Evolutionary conservation across 2,888 invertebrate genomes (phyloP), one percentile per base, ranked within the genome.

Genomic region (Phrixothrix hirtus): DNA sequence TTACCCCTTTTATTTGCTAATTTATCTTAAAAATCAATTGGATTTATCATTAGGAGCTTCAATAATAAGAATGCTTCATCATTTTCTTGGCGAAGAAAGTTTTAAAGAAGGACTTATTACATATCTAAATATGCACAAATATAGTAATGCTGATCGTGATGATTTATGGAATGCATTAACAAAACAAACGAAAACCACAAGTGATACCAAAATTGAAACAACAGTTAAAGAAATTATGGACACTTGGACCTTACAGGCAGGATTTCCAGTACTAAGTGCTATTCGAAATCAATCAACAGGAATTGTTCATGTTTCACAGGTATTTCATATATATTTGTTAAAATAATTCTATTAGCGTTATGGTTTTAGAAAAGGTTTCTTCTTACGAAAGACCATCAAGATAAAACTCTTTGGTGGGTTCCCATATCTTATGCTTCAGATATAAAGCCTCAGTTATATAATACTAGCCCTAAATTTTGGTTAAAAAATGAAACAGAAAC

Each of bases 31-130:
- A 15, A 35, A 17, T 17, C 9, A 11, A 11, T 11, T 11, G n/a
- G 7, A 31, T 31, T 10, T 2, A 13, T 12, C 1, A 25, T 2
- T 12, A 26, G 84, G 88, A 27, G 84, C 88, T 0, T 82, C 86
- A 3, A 74, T 90, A 1, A 80, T 89, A 50, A 77, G 86, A 55
- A 89, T 89, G 89, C 81, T 89, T 76, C 79, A 82, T 60, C 80
- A 84, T 56, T 83, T 86, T 65, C 77, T 89, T 7, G 88, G 88
- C 1, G 83, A 84, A 60, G 75, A 75, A 14, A 78, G 79, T 0
- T 84, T 85, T 68, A 77, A 77, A 41, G 65, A 70, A 7, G 82
- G 82, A 2, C 69, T 84, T 1, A 77, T 75, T 16, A 77, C 79
- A 53, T 80, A 81, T 61, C 68, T 85, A 21, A 73, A 75, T 13